Base-by-base conservation (phyloP, 2,113 vertebrate species). In the Ochotona curzoniae region DNA sequence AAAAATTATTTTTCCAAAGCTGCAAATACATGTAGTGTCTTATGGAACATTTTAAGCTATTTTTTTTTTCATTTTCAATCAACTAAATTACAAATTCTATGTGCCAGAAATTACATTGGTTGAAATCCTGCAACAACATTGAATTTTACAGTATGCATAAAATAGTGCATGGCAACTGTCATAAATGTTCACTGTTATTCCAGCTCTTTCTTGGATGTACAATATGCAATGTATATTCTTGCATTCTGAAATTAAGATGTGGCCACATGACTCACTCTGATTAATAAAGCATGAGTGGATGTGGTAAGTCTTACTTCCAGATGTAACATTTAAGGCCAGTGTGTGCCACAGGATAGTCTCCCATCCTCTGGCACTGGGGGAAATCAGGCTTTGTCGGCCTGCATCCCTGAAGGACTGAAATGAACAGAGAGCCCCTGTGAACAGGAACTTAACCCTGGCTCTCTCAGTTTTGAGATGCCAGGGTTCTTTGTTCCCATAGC, bases 41-140 rank as follows among this genome's bases (percentile, higher is more conserved):
- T 44, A 91, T 35, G 25, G 38, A 94, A 61, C 17, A 78, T 84
- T 64, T 60, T 30, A 26, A n/a, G 57, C 25, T 80, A 35, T 63
- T 90, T 91, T 91, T 61, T 61, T 91, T 83, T 61, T 61, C 60
- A 57, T n/a, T 66, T 92, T 76, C 54, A n/a, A 94, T 92, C 57
- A 57, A 86, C n/a, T 76, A 76, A 93, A 95, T 73, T 54, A 90
- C 51, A 87, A 91, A 88, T 80, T 70, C 63, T 78, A 89, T 21
- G 63, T 21, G 44, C 25, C 51, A 82, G 71, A 88, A 78, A 91
- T 69, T 25, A 80, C 12, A 71, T 57, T 74, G 78, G 60, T 86
- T 90, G 23, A 69, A 86, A 83, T 78, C 61, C 13, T 38, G 14
- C 66, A 88, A 83, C 5, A 89, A 69, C 30, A 54, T 1, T 18